Evolutionary conservation across 1,140 invertebrate genomes (phyloP).

Genomic region (Lasaia peninsularis): DNA sequence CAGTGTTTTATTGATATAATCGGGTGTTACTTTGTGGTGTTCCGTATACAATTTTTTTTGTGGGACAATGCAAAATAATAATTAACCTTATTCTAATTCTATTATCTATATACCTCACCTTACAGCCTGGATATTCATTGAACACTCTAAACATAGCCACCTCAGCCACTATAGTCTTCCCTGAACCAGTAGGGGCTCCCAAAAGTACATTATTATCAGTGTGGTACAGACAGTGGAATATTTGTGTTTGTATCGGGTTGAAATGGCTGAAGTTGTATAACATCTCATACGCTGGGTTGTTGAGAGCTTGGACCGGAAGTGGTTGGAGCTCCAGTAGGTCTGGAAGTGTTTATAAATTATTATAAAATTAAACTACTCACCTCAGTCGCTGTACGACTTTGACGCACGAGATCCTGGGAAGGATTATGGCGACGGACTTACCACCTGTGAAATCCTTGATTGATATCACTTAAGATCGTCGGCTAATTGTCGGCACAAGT

Average conservation of each 20-base stretch:
- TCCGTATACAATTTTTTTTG: too few species aligned
- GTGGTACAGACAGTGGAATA: constrained; percentile 97
- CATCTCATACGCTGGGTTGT: constrained; percentile 86
- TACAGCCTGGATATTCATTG: constrained; percentile 87
- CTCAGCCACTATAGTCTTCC: constrained; percentile 99
- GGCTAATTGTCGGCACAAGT: too few species aligned
- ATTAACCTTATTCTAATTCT: too few species aligned
- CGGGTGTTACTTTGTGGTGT: too few species aligned
- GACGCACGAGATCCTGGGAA: too few species aligned
- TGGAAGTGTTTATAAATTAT: constrained; percentile 47
- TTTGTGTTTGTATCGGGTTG: constrained; percentile 99
- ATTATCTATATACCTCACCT: constrained; percentile 81
- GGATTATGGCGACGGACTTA: too few species aligned
- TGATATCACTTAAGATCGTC: too few species aligned
- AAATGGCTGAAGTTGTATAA: constrained; percentile 97
- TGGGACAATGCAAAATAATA: too few species aligned
- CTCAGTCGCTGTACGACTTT: too few species aligned
- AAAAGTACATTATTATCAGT: constrained; percentile 96
- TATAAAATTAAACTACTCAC: too few species aligned
- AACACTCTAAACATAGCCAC: constrained; percentile 98
- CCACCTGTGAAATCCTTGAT: too few species aligned
- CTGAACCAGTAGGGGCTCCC: constrained; percentile 98
- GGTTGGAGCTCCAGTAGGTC: constrained; percentile 95
- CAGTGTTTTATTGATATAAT: too few species aligned
- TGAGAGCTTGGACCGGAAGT: constrained; percentile 89